phyloP scores from a whole-genome alignment of 2,113 vertebrate species.

The Ameiurus melas region DNA sequence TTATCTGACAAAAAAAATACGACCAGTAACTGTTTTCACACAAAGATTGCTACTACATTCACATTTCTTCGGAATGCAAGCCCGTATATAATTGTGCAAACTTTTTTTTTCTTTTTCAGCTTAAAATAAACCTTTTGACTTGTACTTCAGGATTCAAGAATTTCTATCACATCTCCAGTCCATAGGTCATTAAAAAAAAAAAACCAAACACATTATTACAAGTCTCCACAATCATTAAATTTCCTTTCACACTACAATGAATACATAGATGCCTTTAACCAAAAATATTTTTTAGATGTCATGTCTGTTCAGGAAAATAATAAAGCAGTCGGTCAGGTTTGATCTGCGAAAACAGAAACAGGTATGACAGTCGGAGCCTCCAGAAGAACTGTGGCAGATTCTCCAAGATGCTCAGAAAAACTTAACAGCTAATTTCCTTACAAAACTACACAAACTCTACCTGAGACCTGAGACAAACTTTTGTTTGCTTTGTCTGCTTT shows the following conservation, averaged over 20 bases:
- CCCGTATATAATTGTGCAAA: background rate
- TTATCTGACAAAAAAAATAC: background rate
- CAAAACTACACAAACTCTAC: too few relatives aligned
- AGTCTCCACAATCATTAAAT: background rate
- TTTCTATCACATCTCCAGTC: background rate
- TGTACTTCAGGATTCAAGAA: background rate
- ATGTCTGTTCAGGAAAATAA: background rate
- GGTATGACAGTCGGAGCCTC: too few relatives aligned
- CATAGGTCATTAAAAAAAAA: background rate
- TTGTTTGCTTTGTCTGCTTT: too few relatives aligned
- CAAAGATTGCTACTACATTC: background rate
- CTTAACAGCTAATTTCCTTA: too few relatives aligned
- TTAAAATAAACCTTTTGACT: background rate
- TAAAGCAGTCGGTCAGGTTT: too few relatives aligned
- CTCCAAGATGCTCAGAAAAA: too few relatives aligned
- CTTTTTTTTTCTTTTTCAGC: background rate
- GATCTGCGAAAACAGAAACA: too few relatives aligned
- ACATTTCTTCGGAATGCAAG: background rate
- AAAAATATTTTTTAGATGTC: background rate
- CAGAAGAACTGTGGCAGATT: too few relatives aligned
- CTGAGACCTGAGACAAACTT: too few relatives aligned
- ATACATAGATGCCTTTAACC: background rate
- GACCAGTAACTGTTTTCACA: background rate
- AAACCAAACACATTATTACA: background rate
- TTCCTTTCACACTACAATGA: background rate